Conservation (phyloP, 2,888 invertebrate genomes). For the Epirrita christyi region DNA sequence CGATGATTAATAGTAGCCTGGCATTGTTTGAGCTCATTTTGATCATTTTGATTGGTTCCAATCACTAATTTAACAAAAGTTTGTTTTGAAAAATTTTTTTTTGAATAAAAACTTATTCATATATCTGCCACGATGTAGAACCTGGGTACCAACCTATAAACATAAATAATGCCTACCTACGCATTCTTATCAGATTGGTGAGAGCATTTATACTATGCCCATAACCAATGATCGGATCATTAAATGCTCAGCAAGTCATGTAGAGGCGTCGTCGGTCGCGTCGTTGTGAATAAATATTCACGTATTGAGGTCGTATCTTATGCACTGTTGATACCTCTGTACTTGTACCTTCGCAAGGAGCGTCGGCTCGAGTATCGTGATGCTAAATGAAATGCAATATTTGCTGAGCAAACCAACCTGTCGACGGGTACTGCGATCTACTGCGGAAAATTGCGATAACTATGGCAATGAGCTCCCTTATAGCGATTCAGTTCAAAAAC, state of each 20-base stretch:
- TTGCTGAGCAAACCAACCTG: conserved; percentile 59
- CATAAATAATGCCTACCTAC: conserved; percentile 14
- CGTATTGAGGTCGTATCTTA: conserved; percentile 73
- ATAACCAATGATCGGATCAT: conserved; percentile 51
- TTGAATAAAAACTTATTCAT: no score
- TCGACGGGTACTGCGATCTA: conserved; percentile 29
- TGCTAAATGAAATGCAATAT: conserved; percentile 67
- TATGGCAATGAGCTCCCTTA: no score
- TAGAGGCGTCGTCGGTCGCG: conserved; percentile 37
- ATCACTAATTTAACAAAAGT: no score
- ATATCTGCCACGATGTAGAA: no score
- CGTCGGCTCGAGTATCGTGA: conserved; percentile 44
- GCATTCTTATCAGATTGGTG: conserved; percentile 23
- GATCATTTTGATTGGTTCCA: no score
- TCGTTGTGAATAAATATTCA: conserved; percentile 63
- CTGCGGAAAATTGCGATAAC: conserved; percentile 21
- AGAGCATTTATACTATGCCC: conserved; percentile 40
- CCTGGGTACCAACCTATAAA: no score
- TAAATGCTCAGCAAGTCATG: conserved; percentile 54
- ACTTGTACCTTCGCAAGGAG: conserved; percentile 32
- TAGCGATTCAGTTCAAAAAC: no score
- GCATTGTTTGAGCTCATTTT: no score
- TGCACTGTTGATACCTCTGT: conserved; percentile 57
- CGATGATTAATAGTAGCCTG: no score
- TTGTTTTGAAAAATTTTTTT: no score